phyloP scores from a whole-genome alignment of 2,888 invertebrate species.

The Halocaridina rubra region DNA sequence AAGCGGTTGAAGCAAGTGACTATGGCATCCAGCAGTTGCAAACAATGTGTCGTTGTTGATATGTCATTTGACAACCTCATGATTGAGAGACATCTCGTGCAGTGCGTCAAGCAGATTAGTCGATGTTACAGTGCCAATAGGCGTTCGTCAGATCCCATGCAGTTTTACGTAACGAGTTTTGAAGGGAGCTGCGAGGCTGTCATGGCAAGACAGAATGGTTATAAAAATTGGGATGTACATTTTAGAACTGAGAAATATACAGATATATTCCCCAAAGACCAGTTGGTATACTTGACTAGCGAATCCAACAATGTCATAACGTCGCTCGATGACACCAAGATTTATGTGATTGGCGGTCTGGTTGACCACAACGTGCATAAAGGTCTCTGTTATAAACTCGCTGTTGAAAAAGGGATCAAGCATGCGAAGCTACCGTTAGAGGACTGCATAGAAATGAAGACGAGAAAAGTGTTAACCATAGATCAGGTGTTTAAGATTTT shows the following conservation, averaged over 20 bases:
- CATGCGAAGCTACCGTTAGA: conserved; percentile 90
- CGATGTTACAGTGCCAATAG: conserved; percentile 92
- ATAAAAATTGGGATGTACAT: conserved; percentile 88
- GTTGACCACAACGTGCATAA: conserved; percentile 98
- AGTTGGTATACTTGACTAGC: conserved; percentile 90
- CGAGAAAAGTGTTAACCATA: conserved; percentile 92
- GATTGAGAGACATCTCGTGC: conserved; percentile 87
- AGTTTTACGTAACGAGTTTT: conserved; percentile 86
- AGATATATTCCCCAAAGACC: conserved; percentile 79
- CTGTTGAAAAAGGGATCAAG: conserved; percentile 79
- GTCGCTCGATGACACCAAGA: conserved; percentile 80
- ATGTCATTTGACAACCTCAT: conserved; percentile 91
- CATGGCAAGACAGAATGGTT: conserved; percentile 86
- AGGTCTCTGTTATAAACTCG: conserved; percentile 87
- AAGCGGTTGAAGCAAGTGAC: conserved; percentile 36
- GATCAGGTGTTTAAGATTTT: conserved; percentile 94
- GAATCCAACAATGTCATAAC: conserved; percentile 89
- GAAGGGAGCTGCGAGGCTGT: conserved; percentile 79
- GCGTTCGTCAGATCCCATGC: conserved; percentile 81
- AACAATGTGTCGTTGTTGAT: conserved; percentile 79
- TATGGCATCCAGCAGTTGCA: conserved; percentile 47
- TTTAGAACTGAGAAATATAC: conserved; percentile 70
- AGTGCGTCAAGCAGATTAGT: conserved; percentile 89
- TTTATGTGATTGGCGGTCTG: conserved; percentile 95
- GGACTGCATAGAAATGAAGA: conserved; percentile 90